Base-by-base conservation (phyloP, 1,140 invertebrate genomes). In the Drosophila lini region DNA sequence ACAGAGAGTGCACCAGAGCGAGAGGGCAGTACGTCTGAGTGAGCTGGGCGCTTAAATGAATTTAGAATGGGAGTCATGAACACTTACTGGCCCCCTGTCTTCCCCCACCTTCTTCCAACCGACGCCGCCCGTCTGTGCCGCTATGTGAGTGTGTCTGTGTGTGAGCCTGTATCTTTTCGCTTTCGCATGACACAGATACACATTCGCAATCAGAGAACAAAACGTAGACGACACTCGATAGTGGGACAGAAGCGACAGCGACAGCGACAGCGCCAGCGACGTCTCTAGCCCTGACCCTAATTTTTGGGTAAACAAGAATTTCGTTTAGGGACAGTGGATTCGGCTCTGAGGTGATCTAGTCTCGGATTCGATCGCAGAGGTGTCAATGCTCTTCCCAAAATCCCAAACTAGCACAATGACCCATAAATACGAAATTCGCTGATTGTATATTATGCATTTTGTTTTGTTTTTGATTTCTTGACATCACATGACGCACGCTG, bases 51-150 rank as follows among this genome's bases (percentile, higher is more conserved):
- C 80, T 88, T 78, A 83, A 80, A 84, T 84, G 69, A 81, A 80
- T 84, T 89, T 88, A 89, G 84, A 84, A 89, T 88, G 80, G 68
- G 55, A 84, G 75, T 88, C 76, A 89, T 83, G 80, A 89, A 77
- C 63, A 62, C 61, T 78, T 61, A 62, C 55, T 77, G 63, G 41
- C 56, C 50, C 59, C 48, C 58, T 19, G 19, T 19, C 19, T 19
- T 19, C 19, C 19, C 19, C 41, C 59, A 7, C 44, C 31, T 16
- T n/a, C 45, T 47, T 10, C 6, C 31, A 7, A 11, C 7, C 28
- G 16, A 45, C 6, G 22, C 38, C 25, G 22, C 9, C n/a, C 19
- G 65, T 28, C n/a, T 42, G 47, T 16, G 1, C 48, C n/a, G n/a
- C 68, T 25, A 5, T 59, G 45, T 28, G 11, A 41, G 58, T 60